phyloP scores from a whole-genome alignment of 2,888 invertebrate species.

The Blastobasis lacticolella region DNA sequence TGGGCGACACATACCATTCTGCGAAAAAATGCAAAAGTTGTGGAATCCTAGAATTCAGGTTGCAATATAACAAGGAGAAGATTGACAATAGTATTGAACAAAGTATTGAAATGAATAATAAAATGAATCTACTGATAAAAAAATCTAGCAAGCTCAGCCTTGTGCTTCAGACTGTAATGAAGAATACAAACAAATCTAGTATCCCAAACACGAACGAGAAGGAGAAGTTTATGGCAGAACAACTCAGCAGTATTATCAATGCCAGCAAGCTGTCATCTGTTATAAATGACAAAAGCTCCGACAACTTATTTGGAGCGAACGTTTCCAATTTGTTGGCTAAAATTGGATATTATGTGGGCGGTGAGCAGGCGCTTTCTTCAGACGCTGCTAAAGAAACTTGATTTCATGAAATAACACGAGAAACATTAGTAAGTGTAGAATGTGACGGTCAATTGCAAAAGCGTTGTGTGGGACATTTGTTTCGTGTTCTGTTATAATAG shows the following conservation, averaged over 20 bases:
- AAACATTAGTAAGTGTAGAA: neutral
- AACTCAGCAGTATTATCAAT: neutral
- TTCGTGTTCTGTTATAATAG: too few relatives aligned
- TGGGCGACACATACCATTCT: slow-evolving; percentile 17
- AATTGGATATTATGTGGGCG: neutral
- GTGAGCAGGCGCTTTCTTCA: neutral
- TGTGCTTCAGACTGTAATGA: slow-evolving; percentile 4
- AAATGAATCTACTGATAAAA: slow-evolving; percentile 14
- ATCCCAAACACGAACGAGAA: too few relatives aligned
- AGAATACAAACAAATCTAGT: neutral
- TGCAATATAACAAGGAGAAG: slow-evolving; percentile 25
- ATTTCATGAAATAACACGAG: neutral
- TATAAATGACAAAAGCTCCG: neutral
- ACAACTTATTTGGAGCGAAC: neutral
- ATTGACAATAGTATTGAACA: slow-evolving; percentile 16
- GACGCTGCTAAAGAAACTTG: slow-evolving; percentile 5
- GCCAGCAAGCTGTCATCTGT: slow-evolving; percentile 1
- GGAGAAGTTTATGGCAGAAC: neutral
- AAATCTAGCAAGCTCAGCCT: slow-evolving; percentile 13
- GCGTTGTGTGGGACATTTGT: too few relatives aligned
- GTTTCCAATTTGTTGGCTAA: slow-evolving; percentile 3
- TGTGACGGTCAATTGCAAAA: neutral
- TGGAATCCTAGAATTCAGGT: slow-evolving; percentile 30
- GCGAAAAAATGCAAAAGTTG: slow-evolving; percentile 40
- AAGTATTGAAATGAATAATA: slow-evolving; percentile 18